Evolutionary conservation across 1,140 invertebrate species (phyloP).

Genomic region (Bombus confusus): DNA sequence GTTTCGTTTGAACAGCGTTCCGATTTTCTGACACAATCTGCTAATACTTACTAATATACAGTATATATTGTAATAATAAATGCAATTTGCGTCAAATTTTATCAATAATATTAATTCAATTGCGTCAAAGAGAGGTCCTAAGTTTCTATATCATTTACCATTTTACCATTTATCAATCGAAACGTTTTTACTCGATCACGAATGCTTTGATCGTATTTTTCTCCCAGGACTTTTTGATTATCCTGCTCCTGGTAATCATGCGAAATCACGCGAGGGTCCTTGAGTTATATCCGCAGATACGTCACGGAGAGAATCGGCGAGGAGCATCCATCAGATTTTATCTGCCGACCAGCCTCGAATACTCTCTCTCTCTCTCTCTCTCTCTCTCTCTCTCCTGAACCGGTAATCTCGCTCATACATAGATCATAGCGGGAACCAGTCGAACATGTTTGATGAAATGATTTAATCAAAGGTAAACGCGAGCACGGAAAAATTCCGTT

Average conservation of each 20-base stretch:
- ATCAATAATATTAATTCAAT: no score
- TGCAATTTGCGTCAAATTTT: no score
- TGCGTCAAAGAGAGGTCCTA: no score
- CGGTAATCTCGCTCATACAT: slow-evolving; percentile 48
- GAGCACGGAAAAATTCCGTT: slow-evolving; percentile 18
- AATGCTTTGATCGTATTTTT: slow-evolving; percentile 20
- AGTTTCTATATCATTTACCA: neutral
- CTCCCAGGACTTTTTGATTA: slow-evolving; percentile 32
- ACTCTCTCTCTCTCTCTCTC: slow-evolving; percentile 2
- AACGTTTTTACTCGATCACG: neutral
- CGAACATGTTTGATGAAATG: slow-evolving; percentile 51
- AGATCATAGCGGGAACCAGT: slow-evolving; percentile 42
- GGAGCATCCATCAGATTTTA: slow-evolving; percentile 67
- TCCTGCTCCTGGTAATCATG: slow-evolving; percentile 43
- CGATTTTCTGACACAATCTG: no score
- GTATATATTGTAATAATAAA: no score
- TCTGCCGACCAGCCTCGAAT: slow-evolving; percentile 42
- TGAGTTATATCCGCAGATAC: slow-evolving; percentile 57
- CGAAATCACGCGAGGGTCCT: slow-evolving; percentile 62
- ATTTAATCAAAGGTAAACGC: slow-evolving; percentile 62
- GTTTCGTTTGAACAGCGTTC: no score
- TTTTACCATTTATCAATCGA: neutral
- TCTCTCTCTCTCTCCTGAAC: neutral
- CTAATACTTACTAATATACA: no score
- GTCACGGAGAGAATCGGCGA: slow-evolving; percentile 55